Evolutionary conservation across 2,888 invertebrate species (phyloP), one percentile per base, ranked within the genome.

Genomic region (Aproaerema taeniolella): DNA sequence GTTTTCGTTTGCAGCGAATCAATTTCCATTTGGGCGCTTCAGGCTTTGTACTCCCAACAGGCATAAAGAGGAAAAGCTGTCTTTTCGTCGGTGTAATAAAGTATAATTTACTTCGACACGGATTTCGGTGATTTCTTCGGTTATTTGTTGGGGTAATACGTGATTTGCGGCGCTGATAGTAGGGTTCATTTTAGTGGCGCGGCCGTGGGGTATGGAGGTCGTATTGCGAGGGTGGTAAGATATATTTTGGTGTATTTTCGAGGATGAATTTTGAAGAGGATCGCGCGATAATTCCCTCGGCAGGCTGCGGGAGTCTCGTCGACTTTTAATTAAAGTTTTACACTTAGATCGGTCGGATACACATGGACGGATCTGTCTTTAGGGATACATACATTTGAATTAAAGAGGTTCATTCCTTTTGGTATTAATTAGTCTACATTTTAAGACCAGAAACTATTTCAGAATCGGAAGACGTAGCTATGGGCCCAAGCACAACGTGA

Each of bases 101-200:
- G 73, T 58, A 55, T 67, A 68, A 71, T 77, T 72, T 69, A 56
- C 60, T 58, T 50, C 39, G 58, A 59, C 60, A 54, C 47, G 57
- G 49, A 55, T 65, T 63, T 58, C 55, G 60, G 58, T 63, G 67
- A 69, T 71, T 67, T 62, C 54, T 56, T 55, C 61, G 64, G 69
- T 69, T 74, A 74, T 72, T 80, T 79, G 79, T 71, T 72, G 76
- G 65, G 68, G 78, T 71, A 72, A 80, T 79, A 75, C 74, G 74
- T 76, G 80, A 81, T 82, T 82, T 78, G 78, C 66, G 77, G 71
- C 67, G 60, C 54, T 61, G 65, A 65, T 66, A 58, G 63, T 60
- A 62, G 56, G 62, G 67, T 67, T 53, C 61, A 60, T 61, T 69
- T 71, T 72, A 52, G 61, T 50, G 42, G 47, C 34, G 24, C 36